Base-by-base conservation (phyloP, 2,888 invertebrate species). In the Caenorhabditis plicata region DNA sequence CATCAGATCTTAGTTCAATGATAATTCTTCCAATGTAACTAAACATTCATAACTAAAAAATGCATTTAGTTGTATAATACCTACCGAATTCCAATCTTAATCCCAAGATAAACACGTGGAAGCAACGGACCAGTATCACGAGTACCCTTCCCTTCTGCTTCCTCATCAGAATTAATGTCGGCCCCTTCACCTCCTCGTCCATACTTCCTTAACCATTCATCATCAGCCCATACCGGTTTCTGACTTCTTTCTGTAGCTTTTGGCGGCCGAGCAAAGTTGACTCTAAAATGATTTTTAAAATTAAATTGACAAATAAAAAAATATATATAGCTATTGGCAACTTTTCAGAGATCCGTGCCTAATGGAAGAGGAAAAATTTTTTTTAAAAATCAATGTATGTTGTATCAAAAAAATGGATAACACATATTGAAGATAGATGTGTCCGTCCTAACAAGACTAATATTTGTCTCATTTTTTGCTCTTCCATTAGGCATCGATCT, bases 171-270 rank as follows among this genome's bases (percentile, higher is more conserved):
- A 15, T 39, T 57, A n/a, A 48, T 43, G n/a, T 48, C 54, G 2
- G 29, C 47, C 45, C 23, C 50, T 7, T 60, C 62, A 7, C 68
- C 63, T 2, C 65, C 71, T 55, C 57, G 57, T 33, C 78, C 93
- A 85, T 96, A 94, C 81, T 92, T 90, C 81, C 92, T 92, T n/a
- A 98, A 83, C 98, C 98, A 98, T 44, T 88, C 87, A 82, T 99
- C 98, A 81, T 96, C 96, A 0, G 94, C 90, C 98, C 98, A 99
- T 2, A 98, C 94, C 75, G 77, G 62, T 9, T 76, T 63, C 17
- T 64, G 60, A 3, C 73, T 77, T 22, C 94, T 92, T 84, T 96
- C 95, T 82, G 92, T 94, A 47, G 94, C 90, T 73, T 91, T 88
- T 82, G 94, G 92, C 3, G 98, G 96, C 74, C 94, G 93, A 3